Evolutionary conservation across 2,888 invertebrate genomes (phyloP), one percentile per base, ranked within the genome.

Genomic region (Lepidocyrtoides sp.): DNA sequence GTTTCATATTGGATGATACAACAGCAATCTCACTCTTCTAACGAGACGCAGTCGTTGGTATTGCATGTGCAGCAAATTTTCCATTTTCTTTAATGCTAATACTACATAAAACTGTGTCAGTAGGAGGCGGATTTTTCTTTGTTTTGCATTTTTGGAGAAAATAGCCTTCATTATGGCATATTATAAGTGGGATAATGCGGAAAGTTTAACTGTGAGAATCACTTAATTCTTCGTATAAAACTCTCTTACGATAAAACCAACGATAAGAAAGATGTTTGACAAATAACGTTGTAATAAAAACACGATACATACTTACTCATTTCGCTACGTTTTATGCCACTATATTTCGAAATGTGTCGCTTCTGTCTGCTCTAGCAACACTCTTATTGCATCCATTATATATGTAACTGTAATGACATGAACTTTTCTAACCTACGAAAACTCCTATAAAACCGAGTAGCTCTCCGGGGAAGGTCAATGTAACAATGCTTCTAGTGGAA

Each of bases 381-480:
- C n/a, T n/a, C n/a, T n/a, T n/a, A n/a, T n/a, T n/a, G n/a, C n/a
- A n/a, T n/a, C 54, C 3, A 20, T 54, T 29, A n/a, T 17, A 54
- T n/a, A 17, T 2, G 32, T 32, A 66, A 75, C 26, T 51, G 54
- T 54, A 77, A 77, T 51, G 51, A n/a, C 29, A 8, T 51, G 26
- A 54, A 77, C 77, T 29, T 77, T 36, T 48, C 32, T 41, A 72
- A 20, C 29, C 77, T 17, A 77, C 20, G 51, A 51, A 48, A 77
- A 54, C 26, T 51, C 17, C 51, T 29, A 77, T 77, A 77, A 32
- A 51, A 51, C 44, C 32, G 7, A 26, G 51, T 54, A 51, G 51
- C 51, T 77, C 77, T 77, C 77, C 32, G 14, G 77, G 77, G 77
- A 77, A 77, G 77, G 77, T 77, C 77, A 77, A 77, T 77, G 77